These are phyloP conservation scores for Dermochelys coriacea DNA, from an alignment of 2,797 vertebrate genomes.

Conservation along the genomic window DNA sequence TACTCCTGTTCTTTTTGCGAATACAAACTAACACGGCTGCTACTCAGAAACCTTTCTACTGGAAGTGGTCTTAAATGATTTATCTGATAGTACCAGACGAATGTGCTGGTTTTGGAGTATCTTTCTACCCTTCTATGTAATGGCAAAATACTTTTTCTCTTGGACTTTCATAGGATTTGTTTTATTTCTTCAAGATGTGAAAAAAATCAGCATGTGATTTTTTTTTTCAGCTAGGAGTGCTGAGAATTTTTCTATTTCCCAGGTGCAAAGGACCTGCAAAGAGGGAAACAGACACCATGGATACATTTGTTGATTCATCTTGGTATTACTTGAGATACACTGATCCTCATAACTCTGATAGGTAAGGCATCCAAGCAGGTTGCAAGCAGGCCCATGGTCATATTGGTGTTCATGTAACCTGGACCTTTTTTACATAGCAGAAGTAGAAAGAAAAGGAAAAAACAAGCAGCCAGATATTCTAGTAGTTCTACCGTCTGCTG, in stretches of 20 bases:
- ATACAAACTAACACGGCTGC: too few relatives aligned
- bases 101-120: background rate
- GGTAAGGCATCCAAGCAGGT: constrained; percentile 78
- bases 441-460: background rate
- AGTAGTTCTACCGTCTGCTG: background rate
- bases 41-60: too few relatives aligned
- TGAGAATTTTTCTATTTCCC: constrained; percentile 32
- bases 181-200: background rate
- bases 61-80: background rate
- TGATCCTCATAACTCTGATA: constrained; percentile 89
- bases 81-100: background rate
- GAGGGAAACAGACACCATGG: constrained; percentile 97
- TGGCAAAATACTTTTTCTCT: background rate
- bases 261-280: constrained; percentile 90
- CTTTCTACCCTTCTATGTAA: background rate
- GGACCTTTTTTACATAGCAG: fast-evolving
- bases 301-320: constrained; percentile 96
- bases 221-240: background rate
- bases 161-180: background rate
- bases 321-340: constrained; percentile 98
- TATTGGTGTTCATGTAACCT: background rate
- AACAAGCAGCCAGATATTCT: background rate
- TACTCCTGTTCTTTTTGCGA: too few relatives aligned
- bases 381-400: background rate
- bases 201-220: background rate